Conservation (phyloP, 1,140 invertebrate genomes). For the Linepithema humile region DNA sequence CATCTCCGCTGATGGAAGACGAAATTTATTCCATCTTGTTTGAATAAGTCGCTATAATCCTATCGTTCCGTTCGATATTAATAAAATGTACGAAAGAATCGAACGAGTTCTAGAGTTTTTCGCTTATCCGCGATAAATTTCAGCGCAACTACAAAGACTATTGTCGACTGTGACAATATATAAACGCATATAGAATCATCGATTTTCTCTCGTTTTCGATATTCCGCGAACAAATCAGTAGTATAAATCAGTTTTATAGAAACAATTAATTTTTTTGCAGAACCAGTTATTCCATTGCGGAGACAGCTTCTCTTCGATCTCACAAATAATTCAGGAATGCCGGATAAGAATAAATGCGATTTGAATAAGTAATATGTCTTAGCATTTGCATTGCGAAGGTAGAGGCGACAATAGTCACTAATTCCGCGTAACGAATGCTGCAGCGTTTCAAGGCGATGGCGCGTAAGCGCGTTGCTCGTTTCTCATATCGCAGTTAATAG, state of each 20-base stretch:
- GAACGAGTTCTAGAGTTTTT: neutral
- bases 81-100: neutral
- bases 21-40: constrained; percentile 36
- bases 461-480: constrained; percentile 36
- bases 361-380: neutral
- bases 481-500: constrained; percentile 54
- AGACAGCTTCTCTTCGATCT: too few species aligned
- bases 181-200: too few species aligned
- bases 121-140: too few species aligned
- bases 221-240: too few species aligned
- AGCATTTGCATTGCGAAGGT: constrained; percentile 11
- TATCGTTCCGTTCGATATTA: constrained; percentile 18
- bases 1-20: constrained; percentile 81
- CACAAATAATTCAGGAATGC: neutral
- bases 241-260: too few species aligned
- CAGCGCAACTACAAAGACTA: too few species aligned
- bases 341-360: neutral
- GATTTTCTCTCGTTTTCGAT: too few species aligned
- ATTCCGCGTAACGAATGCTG: constrained; percentile 26
- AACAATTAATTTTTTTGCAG: too few species aligned
- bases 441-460: constrained; percentile 23
- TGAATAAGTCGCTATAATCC: constrained; percentile 8
- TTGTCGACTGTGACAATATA: too few species aligned
- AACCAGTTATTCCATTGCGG: too few species aligned
- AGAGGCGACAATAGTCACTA: constrained; percentile 45